These are phyloP conservation scores for Pampus argenteus DNA, from an alignment of 2,797 vertebrate species.

Conservation along the genomic window DNA sequence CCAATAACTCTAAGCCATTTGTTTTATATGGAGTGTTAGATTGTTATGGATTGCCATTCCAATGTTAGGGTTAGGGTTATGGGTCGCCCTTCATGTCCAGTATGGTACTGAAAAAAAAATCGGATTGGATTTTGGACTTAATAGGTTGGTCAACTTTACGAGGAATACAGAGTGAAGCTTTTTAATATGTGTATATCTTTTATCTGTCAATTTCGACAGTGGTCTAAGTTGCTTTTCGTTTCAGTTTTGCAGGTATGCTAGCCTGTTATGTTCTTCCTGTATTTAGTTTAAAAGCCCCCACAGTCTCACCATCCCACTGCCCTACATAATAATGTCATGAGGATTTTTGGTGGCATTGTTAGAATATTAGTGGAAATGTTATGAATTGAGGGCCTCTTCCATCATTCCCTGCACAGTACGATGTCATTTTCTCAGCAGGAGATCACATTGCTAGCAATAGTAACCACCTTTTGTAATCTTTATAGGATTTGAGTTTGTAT, in stretches of 20 bases:
- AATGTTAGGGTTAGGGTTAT: too few relatives aligned
- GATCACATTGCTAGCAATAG: constrained; percentile 2
- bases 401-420: neutral
- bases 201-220: neutral
- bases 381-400: neutral
- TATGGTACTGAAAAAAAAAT: neutral
- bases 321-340: constrained; percentile 10
- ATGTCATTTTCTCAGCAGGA: constrained; percentile 14
- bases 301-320: neutral
- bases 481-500: too few relatives aligned
- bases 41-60: too few relatives aligned
- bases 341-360: neutral
- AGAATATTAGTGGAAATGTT: neutral
- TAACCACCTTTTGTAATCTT: neutral
- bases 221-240: neutral
- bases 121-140: too few relatives aligned
- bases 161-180: neutral
- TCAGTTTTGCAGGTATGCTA: neutral
- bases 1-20: neutral
- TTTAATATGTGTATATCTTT: too few relatives aligned
- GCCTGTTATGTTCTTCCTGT: neutral
- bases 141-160: too few relatives aligned
- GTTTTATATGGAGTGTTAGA: too few relatives aligned
- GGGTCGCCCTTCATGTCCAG: neutral
- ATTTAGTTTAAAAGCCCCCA: neutral